Evolutionary conservation across 2,113 vertebrate genomes (phyloP).

Genomic region (Cephalopholis sonnerati): DNA sequence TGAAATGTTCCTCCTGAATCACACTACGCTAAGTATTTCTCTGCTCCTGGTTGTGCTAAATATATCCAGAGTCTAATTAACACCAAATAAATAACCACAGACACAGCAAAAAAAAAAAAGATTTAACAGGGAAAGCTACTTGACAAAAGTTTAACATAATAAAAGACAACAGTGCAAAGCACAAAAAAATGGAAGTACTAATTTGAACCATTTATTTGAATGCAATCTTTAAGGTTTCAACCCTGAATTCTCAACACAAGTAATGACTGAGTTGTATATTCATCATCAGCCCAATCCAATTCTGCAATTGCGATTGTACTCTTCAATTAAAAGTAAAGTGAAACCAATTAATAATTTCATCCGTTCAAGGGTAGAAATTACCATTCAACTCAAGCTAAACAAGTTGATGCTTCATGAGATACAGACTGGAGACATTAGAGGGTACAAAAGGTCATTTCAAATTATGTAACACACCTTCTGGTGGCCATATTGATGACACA

Average conservation of each 20-base stretch:
- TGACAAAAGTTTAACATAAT: not conserved
- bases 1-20: not conserved
- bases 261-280: not conserved
- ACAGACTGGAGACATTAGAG: not conserved
- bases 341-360: not conserved
- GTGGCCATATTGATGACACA: conserved; percentile 3
- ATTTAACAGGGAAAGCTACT: not conserved
- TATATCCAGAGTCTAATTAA: conserved; percentile 5
- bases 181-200: not conserved
- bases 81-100: not conserved
- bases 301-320: not conserved
- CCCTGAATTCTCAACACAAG: not conserved
- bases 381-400: not conserved
- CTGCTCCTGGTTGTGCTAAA: not conserved
- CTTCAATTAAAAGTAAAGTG: not conserved
- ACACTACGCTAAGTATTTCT: not conserved
- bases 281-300: not conserved
- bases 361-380: not conserved
- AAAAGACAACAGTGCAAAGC: not conserved
- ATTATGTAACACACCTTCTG: conserved; percentile 21
- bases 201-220: not conserved
- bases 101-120: not conserved
- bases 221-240: not conserved
- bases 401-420: not conserved
- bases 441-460: not conserved